Percentiles rank a stretch among this genome's conserved stretches.
phyloP scores from a whole-genome alignment of 2,113 vertebrate species.

The Aspiorhynchus laticeps region DNA sequence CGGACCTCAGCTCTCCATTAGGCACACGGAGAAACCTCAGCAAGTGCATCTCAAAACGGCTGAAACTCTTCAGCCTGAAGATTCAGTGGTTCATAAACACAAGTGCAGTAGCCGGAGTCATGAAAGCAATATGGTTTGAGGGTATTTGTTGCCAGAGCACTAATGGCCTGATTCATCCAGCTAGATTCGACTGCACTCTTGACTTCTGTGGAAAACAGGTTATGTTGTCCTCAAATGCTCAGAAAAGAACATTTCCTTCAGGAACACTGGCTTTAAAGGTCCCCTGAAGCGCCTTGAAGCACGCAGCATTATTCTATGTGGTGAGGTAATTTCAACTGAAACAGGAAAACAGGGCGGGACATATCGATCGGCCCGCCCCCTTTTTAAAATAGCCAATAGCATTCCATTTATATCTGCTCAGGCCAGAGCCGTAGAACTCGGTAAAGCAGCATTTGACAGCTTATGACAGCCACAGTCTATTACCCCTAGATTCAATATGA shows the following conservation, averaged over 20 bases:
- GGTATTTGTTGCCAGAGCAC: neutral
- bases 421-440: too few relatives aligned
- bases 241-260: slow-evolving; percentile 18
- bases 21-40: neutral
- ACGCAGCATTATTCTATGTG: too few relatives aligned
- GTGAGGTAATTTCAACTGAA: too few relatives aligned
- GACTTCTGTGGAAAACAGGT: neutral
- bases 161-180: neutral
- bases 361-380: too few relatives aligned
- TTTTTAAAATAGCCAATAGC: too few relatives aligned
- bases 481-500: too few relatives aligned
- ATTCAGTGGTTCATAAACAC: neutral
- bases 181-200: neutral
- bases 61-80: neutral
- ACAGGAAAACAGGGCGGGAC: too few relatives aligned
- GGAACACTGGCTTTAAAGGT: neutral
- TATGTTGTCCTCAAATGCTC: neutral
- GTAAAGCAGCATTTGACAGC: too few relatives aligned
- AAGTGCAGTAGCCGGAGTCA: neutral
- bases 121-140: neutral
- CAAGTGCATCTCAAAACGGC: neutral
- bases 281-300: too few relatives aligned
- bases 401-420: too few relatives aligned
- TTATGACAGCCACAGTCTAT: too few relatives aligned
- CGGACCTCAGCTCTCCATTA: slow-evolving; percentile 1